These are phyloP conservation scores for Caenorhabditis imperialis DNA, from an alignment of 2,888 invertebrate genomes.

Conservation along the genomic window DNA sequence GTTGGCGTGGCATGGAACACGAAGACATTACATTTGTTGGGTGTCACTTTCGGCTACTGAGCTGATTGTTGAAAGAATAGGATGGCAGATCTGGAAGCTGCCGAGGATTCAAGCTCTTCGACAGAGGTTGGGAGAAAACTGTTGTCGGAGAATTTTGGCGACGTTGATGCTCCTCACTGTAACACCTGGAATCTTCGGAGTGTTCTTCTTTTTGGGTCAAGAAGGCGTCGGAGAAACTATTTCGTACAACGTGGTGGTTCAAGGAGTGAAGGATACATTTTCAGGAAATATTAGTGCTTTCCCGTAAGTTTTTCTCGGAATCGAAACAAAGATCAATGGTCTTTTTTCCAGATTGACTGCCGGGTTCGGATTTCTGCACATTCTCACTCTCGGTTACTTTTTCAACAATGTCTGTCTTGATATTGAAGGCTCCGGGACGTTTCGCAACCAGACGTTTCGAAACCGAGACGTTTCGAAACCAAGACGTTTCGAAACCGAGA, in stretches of 20 bases:
- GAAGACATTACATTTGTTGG: slow-evolving; percentile 72
- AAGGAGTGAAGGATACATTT: slow-evolving; percentile 61
- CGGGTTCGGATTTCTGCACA: slow-evolving; percentile 73
- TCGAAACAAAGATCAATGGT: background rate
- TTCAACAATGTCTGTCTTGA: slow-evolving; percentile 74
- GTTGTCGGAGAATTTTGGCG: slow-evolving; percentile 62
- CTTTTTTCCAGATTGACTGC: slow-evolving; percentile 36
- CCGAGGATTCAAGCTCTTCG: slow-evolving; percentile 26
- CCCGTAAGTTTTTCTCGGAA: slow-evolving; percentile 21
- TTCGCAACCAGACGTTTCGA: too few species aligned
- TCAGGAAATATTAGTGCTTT: slow-evolving; percentile 45
- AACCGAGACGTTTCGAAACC: too few species aligned
- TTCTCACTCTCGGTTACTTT: slow-evolving; percentile 74
- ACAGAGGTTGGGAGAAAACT: slow-evolving; percentile 58
- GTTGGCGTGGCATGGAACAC: slow-evolving; percentile 74
- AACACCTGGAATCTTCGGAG: slow-evolving; percentile 66
- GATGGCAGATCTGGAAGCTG: slow-evolving; percentile 56
- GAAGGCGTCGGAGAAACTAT: slow-evolving; percentile 70
- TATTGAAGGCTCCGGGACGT: too few species aligned
- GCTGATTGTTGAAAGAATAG: slow-evolving; percentile 70
- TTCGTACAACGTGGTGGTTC: slow-evolving; percentile 65
- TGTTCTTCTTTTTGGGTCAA: slow-evolving; percentile 74
- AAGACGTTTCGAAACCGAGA: too few species aligned
- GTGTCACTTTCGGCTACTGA: slow-evolving; percentile 72
- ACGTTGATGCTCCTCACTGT: slow-evolving; percentile 67